Evolutionary conservation across 2,797 vertebrate genomes (phyloP), one percentile per base, ranked within the genome.

Genomic region (Phylloscopus collybita): DNA sequence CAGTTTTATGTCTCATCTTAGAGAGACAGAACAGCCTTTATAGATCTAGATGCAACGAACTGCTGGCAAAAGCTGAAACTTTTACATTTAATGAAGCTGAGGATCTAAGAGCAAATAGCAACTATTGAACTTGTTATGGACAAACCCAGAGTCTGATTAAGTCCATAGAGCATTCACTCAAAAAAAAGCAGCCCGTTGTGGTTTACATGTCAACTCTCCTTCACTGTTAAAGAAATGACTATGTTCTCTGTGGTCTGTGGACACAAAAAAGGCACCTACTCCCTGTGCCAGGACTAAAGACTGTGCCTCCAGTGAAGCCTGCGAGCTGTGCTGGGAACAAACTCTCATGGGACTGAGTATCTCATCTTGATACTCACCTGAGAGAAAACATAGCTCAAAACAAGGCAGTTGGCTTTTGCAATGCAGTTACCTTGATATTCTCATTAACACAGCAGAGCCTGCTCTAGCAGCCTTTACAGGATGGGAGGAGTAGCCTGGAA

Each of bases 91-190:
- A 97, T 95, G 97, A 98, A 97, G 96, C 95, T 85, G 64, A 96
- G 73, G 66, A 97, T 95, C 96, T 95, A 92, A 88, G 91, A 96
- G 91, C 94, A 96, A 96, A 96, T 95, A 97, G 92, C 92, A 96
- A 75, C 96, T 97, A 96, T 97, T 78, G 93, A 97, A 95, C 96
- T 96, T 96, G 97, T 97, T 97, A 97, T 89, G 97, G 94, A 95
- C 96, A 98, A 97, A 97, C 91, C 85, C 82, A 73, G 90, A 93
- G 91, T 94, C 96, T 97, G 97, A 98, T 98, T 97, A 98, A 97
- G 97, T 96, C 97, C 97, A 64, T 71, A 69, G 97, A 96, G 97
- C 94, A 96, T 88, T 96, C 91, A 84, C 64, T 92, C 83, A 83
- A 93, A 95, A 86, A 87, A 92, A 92, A 91, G 66, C 91, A 97